Evolutionary conservation across 2,888 invertebrate species (phyloP), one percentile per base, ranked within the genome.

Genomic region (Epirrhoe tristata): DNA sequence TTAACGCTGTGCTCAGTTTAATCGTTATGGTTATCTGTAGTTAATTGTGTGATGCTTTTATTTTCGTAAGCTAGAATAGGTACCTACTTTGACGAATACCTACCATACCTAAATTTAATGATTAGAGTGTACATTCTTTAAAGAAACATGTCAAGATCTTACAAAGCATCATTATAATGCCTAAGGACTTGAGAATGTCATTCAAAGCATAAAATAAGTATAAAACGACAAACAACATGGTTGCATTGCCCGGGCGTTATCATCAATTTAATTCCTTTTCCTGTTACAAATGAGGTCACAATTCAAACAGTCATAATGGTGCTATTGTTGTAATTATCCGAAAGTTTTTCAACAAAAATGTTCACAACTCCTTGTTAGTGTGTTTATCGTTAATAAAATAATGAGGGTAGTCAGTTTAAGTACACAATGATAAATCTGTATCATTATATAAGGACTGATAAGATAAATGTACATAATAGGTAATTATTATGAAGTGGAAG

Each of bases 221-320:
- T 54, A 51, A 55, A 51, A 63, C 14, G 80, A 78, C 81, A 76
- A 82, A 82, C 84, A 84, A 85, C 77, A 84, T 84, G 87, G 82
- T 83, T 73, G 80, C 80, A 72, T 74, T 69, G 73, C 75, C 73
- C 74, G 80, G 77, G 81, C 80, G 86, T 89, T 91, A 90, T 92
- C 86, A 87, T 86, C 87, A 90, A 87, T 90, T 88, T 87, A 88
- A 89, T 87, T 87, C 89, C 88, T 81, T 92, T 92, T 92, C 92
- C 92, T 92, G 90, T 79, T 84, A 83, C 77, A 85, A 91, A 91
- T 93, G 92, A 92, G 93, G 93, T 93, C 93, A 93, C 86, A 89
- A 86, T 84, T 80, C 82, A 87, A 84, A 88, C 84, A 84, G 77
- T 74, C 69, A 81, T 76, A 78, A 81, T 71, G 80, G 69, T 77